Evolutionary conservation across 2,797 vertebrate genomes (phyloP), one percentile per base, ranked within the genome.

Genomic region (Gobio occitaniae): DNA sequence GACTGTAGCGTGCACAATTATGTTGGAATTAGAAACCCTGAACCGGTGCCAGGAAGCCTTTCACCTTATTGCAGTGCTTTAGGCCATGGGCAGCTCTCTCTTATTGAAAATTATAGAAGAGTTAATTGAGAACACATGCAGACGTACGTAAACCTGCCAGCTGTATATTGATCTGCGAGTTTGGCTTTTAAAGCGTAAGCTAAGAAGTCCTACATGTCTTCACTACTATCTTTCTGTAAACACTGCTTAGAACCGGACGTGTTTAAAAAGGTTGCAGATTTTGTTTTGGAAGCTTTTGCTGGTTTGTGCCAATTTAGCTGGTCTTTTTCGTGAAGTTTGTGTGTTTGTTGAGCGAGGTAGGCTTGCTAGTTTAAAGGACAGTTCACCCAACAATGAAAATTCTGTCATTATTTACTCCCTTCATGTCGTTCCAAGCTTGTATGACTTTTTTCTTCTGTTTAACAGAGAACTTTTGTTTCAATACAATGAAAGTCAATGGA

Each of bases 201-300:
- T 76, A 86, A 85, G 87, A 89, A 77, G 80, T 90, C 44, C 83
- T 92, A 91, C 93, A 92, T 41, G 86, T 71, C 91, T 92, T 93
- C 86, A 92, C 87, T 87, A 78, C 86, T 90, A 77, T 87, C 88
- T 89, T 5, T 63, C 90, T 92, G 91, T 94, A 94, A 94, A 94
- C 90, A 90, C 65, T 38, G 80, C 92, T 92, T 91, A 91, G 69
- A 75, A 92, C 89, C 68, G 44, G 84, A 88, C 71, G 78, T 19
- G 86, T 92, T 79, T 84, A 80, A 88, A 38, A 68, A 61, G 78
- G 63, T 78, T 6, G 69, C 17, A 41, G 29, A 78, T 81, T 68
- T 86, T 32, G 85, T 74, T 56, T 50, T 66, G 41, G 25, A 44
- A 25, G 25, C 50, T 68, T 48, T 70, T 63, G 21, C 16, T 68